phyloP scores from a whole-genome alignment of 2,797 vertebrate species.

The Acomys russatus region DNA sequence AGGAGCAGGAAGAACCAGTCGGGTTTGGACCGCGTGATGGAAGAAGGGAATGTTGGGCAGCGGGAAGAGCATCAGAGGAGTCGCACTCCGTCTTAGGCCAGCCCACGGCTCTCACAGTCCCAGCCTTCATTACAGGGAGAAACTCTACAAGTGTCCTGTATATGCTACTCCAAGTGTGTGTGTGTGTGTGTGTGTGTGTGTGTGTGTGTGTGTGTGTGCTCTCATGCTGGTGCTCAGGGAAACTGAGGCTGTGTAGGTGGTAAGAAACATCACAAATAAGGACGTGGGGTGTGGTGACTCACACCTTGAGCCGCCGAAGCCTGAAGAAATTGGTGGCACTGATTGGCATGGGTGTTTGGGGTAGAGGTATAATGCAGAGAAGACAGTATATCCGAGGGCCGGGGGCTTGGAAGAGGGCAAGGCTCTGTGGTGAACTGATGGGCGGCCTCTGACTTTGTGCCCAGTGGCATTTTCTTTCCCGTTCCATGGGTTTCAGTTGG shows the following conservation, averaged over 20 bases:
- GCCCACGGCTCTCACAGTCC: background rate
- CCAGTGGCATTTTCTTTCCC: slow-evolving; percentile 11
- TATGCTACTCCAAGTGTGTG: background rate
- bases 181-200: background rate
- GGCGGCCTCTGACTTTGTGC: background rate
- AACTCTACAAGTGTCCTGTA: background rate
- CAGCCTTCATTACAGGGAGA: background rate
- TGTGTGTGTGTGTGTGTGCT: background rate
- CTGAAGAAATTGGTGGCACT: background rate
- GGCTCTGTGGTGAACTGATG: background rate
- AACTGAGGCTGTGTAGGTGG: background rate
- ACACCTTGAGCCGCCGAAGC: background rate
- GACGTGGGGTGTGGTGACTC: background rate
- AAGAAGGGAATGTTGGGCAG: background rate
- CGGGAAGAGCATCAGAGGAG: background rate
- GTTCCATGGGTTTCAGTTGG: slow-evolving; percentile 8
- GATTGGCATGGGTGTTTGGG: background rate
- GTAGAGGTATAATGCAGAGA: no score
- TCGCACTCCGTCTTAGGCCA: background rate
- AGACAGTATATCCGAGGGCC: background rate
- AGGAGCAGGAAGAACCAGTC: background rate
- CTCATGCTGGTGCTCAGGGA: background rate
- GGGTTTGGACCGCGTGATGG: background rate
- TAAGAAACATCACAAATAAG: background rate
- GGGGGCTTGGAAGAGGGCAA: background rate